Percentiles rank a stretch among this genome's conserved stretches.
Evolutionary conservation across 2,888 invertebrate genomes (phyloP).

Genomic region (Apamea sordens): DNA sequence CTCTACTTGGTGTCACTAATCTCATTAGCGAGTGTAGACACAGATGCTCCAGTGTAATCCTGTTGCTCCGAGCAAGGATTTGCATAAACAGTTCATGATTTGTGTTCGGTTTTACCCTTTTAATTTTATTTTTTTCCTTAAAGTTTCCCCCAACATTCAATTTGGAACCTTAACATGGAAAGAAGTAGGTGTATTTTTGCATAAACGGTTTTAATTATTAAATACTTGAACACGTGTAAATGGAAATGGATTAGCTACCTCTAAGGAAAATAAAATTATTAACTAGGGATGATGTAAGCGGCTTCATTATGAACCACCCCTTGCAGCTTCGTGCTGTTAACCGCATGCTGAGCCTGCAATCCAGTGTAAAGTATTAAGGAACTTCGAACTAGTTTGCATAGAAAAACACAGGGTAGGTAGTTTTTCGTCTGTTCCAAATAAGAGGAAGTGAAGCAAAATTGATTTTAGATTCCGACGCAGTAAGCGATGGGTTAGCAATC

Average conservation of each 20-base stretch:
- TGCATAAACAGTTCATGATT: constrained; percentile 82
- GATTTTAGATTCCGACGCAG: constrained; percentile 45
- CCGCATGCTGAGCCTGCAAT: constrained; percentile 49
- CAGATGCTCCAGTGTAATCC: constrained; percentile 83
- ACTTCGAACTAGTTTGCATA: constrained; percentile 36
- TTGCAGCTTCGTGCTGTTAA: constrained; percentile 44
- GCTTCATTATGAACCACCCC: constrained; percentile 62
- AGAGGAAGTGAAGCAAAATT: constrained; percentile 43
- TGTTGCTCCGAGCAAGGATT: constrained; percentile 77
- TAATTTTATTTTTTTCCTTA: constrained; percentile 62
- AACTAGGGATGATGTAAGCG: constrained; percentile 61
- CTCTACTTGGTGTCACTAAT: constrained; percentile 80
- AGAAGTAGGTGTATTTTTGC: constrained; percentile 13
- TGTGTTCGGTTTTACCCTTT: constrained; percentile 73
- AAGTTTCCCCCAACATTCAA: constrained; percentile 23
- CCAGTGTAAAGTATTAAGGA: constrained; percentile 38
- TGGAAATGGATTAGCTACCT: constrained; percentile 66
- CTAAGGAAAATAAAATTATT: constrained; percentile 68
- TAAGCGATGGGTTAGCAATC: constrained; percentile 53
- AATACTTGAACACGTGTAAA: constrained; percentile 66
- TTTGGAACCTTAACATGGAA: constrained; percentile 41
- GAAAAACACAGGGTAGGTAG: constrained; percentile 35
- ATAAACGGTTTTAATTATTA: constrained; percentile 21
- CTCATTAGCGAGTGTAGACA: constrained; percentile 84
- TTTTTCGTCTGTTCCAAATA: constrained; percentile 35